Evolutionary conservation across 2,113 vertebrate genomes (phyloP).

Genomic region (Sterna hirundo): DNA sequence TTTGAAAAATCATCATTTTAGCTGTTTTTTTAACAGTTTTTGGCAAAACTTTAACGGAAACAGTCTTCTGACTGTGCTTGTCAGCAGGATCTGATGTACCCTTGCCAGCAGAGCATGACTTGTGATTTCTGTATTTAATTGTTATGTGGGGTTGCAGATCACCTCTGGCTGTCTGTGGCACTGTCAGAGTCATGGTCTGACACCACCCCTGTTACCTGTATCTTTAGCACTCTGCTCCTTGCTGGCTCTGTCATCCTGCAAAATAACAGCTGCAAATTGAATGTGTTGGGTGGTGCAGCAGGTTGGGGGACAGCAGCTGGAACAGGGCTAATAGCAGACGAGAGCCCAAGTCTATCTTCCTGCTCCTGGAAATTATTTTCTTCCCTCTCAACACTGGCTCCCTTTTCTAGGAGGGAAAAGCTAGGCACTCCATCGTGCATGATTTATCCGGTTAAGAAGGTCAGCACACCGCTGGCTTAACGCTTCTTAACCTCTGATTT

Average conservation of each 20-base stretch:
- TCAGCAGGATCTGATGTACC: background rate
- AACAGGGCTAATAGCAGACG: background rate
- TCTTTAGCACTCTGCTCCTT: background rate
- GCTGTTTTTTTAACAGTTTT: background rate
- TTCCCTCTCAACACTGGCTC: background rate
- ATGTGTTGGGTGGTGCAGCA: fast-evolving
- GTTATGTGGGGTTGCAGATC: background rate
- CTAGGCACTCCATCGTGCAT: background rate
- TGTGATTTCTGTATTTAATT: background rate
- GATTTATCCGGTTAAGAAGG: background rate
- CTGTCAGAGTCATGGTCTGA: background rate
- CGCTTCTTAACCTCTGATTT: background rate
- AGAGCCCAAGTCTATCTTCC: background rate
- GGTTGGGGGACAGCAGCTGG: background rate
- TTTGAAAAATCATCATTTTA: background rate
- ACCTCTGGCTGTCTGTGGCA: background rate
- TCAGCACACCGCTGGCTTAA: background rate
- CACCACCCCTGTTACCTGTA: background rate
- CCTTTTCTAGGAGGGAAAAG: background rate
- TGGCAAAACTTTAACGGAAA: background rate
- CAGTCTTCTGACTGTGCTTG: background rate
- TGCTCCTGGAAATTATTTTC: background rate
- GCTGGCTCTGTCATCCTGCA: background rate
- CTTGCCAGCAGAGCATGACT: background rate
- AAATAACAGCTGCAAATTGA: background rate